These are phyloP conservation scores for Drosophila niveifrons DNA, from an alignment of 2,888 invertebrate genomes.

Conservation along the genomic window DNA sequence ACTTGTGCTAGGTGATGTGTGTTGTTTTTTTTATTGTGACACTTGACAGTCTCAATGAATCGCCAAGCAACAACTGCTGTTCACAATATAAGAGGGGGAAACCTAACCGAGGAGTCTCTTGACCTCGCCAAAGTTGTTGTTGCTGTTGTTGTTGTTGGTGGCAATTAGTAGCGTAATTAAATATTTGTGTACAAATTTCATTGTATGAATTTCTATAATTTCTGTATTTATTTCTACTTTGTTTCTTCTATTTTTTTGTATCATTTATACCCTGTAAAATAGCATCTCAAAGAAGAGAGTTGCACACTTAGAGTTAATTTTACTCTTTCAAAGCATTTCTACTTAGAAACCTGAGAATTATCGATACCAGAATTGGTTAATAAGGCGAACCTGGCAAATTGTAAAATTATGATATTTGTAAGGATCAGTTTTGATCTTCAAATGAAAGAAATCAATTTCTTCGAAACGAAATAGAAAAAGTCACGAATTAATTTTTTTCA, in stretches of 20 bases:
- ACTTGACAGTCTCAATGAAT: conserved; percentile 51
- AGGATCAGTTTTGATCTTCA: too few relatives aligned
- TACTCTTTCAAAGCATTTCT: too few relatives aligned
- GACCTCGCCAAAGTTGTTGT: conserved; percentile 61
- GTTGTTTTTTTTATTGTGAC: conserved; percentile 37
- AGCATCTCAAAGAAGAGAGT: not conserved
- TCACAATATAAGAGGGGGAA: not conserved
- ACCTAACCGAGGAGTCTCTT: conserved; percentile 45
- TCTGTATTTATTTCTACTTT: conserved; percentile 22
- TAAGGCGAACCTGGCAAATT: too few relatives aligned
- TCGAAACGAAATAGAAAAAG: too few relatives aligned
- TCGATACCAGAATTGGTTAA: too few relatives aligned
- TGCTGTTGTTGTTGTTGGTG: conserved; percentile 47
- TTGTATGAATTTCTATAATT: conserved; percentile 26
- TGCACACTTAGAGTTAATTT: not conserved
- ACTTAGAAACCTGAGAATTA: too few relatives aligned
- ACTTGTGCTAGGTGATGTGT: conserved; percentile 49
- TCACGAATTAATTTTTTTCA: too few relatives aligned
- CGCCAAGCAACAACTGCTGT: conserved; percentile 64
- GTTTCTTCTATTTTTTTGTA: not conserved
- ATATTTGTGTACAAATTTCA: conserved; percentile 67
- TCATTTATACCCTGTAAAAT: conserved; percentile 26
- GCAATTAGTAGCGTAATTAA: conserved; percentile 79
- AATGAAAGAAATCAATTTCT: too few relatives aligned
- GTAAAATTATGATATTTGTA: too few relatives aligned